phyloP scores from a whole-genome alignment of 2,113 vertebrate species.

The Carassius carassius region DNA sequence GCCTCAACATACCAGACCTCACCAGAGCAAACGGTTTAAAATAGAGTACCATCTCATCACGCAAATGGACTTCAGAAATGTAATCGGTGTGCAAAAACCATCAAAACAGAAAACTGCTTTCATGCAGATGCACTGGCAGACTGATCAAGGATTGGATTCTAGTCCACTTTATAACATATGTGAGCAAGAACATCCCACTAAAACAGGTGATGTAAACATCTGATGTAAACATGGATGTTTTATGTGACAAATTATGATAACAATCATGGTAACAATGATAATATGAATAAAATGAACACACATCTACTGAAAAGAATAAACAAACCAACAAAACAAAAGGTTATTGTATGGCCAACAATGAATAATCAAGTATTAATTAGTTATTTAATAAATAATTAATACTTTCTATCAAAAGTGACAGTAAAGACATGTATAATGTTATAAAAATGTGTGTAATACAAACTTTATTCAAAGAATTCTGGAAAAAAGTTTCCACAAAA shows the following conservation, averaged over 20 bases:
- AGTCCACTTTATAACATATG: not conserved
- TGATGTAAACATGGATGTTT: not conserved
- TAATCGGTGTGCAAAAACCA: not conserved
- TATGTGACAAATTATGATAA: not conserved
- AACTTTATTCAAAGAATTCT: no score
- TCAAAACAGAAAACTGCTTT: slow-evolving; percentile 1
- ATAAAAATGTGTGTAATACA: no score
- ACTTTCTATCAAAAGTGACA: not conserved
- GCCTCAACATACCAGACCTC: not conserved
- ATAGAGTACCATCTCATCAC: not conserved
- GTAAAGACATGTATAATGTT: not conserved
- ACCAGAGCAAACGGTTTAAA: slow-evolving; percentile 1
- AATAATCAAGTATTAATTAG: not conserved
- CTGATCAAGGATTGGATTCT: not conserved
- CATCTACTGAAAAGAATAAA: not conserved
- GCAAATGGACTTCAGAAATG: slow-evolving; percentile 13
- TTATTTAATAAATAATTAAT: not conserved
- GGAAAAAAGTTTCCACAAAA: not conserved
- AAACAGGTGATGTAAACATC: not conserved
- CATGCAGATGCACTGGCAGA: not conserved
- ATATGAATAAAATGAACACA: not conserved
- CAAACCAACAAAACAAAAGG: not conserved
- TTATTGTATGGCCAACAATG: not conserved
- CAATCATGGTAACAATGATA: no score
- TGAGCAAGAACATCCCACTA: not conserved